Evolutionary conservation across 2,113 vertebrate genomes (phyloP).

Genomic region (Peucedramus taeniatus): DNA sequence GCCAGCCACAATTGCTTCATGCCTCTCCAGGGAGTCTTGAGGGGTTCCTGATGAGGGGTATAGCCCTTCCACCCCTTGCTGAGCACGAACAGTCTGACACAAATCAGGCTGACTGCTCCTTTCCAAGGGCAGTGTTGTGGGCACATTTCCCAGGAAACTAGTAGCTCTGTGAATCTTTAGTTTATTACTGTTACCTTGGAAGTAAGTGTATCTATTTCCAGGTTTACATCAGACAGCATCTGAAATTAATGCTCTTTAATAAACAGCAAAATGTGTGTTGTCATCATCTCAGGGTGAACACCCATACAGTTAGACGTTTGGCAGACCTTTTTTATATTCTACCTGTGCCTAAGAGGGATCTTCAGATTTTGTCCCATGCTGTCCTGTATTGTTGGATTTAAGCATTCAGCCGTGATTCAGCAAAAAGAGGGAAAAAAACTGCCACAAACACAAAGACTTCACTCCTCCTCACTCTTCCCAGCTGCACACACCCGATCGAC

Average conservation of each 20-base stretch:
- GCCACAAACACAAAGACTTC: neutral
- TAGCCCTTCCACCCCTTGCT: neutral
- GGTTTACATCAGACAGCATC: neutral
- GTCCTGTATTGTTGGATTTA: neutral
- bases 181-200: neutral
- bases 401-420: neutral
- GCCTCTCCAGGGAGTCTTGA: neutral
- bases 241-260: constrained; percentile 8
- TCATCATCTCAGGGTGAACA: neutral
- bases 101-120: neutral
- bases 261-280: constrained; percentile 27
- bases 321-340: neutral
- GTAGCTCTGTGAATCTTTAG: neutral
- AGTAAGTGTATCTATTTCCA: neutral
- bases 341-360: neutral
- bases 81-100: neutral
- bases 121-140: neutral
- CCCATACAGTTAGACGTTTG: neutral
- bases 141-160: neutral
- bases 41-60: fast-evolving
- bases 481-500: neutral
- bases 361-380: neutral
- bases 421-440: neutral
- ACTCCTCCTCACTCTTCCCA: constrained; percentile 26
- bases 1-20: neutral